A percentile compares a stretch with the other conserved stretches of the same genome.
Evolutionary conservation across 2,797 vertebrate genomes (phyloP).

Genomic region (Furcifer pardalis): DNA sequence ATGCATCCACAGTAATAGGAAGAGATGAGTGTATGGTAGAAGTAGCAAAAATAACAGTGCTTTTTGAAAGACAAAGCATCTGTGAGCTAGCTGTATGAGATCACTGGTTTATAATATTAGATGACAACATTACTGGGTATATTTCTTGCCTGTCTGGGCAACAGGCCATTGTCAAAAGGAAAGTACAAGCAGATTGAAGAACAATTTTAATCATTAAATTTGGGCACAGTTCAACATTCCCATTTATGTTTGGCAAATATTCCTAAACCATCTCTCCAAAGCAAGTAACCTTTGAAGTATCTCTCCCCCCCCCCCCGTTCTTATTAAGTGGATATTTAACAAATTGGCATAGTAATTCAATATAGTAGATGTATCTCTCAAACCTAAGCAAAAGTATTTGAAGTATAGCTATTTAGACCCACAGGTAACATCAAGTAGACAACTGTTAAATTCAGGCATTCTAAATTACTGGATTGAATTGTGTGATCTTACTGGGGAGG

Average conservation of each 20-base stretch:
- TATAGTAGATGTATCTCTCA: not conserved
- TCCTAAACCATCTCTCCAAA: constrained; percentile 40
- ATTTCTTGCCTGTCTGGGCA: constrained; percentile 38
- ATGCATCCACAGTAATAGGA: constrained; percentile 51
- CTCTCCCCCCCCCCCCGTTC: constrained; percentile 29
- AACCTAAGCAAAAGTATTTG: not conserved
- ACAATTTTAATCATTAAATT: constrained; percentile 16
- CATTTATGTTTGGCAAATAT: constrained; percentile 60
- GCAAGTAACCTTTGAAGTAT: constrained; percentile 42
- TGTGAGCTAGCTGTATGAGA: constrained; percentile 61
- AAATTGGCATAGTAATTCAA: not conserved
- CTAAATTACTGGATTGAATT: not conserved
- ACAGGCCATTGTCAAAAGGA: constrained; percentile 49
- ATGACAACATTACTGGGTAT: constrained; percentile 38
- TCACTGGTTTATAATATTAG: constrained; percentile 49
- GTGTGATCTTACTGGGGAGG: not conserved
- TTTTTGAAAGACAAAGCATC: constrained; percentile 59
- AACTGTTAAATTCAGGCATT: not conserved
- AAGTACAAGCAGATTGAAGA: constrained; percentile 31
- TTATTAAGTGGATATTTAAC: constrained; percentile 5
- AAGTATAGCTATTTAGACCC: not conserved
- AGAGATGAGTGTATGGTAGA: constrained; percentile 5
- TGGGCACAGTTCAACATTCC: constrained; percentile 57
- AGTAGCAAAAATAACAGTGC: constrained; percentile 53
- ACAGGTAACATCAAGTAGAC: no score